Conservation (phyloP, 2,888 invertebrate genomes). For the Drosophila phalerata region DNA sequence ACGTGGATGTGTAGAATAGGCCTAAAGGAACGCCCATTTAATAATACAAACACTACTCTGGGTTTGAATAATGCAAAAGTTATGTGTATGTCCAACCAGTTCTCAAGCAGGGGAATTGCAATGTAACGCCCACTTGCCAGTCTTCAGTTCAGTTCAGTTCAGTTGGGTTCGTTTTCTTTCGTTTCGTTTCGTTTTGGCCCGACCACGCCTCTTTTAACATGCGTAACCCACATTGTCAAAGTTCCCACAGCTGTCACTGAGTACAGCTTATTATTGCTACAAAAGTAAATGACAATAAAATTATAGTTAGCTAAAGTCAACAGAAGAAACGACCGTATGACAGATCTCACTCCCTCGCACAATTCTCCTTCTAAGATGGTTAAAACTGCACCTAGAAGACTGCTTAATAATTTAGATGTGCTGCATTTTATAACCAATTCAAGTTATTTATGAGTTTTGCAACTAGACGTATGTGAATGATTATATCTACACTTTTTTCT, state of each 20-base stretch:
- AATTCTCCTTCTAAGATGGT: not conserved
- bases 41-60: conserved; percentile 7
- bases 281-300: conserved; percentile 40
- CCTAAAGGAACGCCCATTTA: conserved; percentile 11
- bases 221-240: conserved; percentile 26
- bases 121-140: conserved; percentile 9
- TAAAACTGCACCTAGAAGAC: conserved; percentile 6
- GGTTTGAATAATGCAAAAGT: conserved; percentile 14
- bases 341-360: not conserved
- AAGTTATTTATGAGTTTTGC: not conserved
- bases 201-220: conserved; percentile 16
- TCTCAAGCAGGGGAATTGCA: conserved; percentile 10
- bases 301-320: conserved; percentile 29
- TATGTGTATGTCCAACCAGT: conserved; percentile 5
- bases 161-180: not conserved
- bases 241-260: conserved; percentile 52
- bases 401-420: conserved; percentile 14
- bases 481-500: conserved; percentile 4
- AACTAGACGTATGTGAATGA: conserved; percentile 1
- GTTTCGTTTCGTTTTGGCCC: conserved; percentile 6
- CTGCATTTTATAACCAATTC: conserved; percentile 3
- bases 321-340: conserved; percentile 15
- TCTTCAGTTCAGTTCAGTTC: conserved; percentile 1
- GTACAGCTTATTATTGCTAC: conserved; percentile 23
- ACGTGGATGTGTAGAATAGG: not conserved